Base-by-base conservation (phyloP, 2,888 invertebrate genomes). In the Therioaphis trifolii region DNA sequence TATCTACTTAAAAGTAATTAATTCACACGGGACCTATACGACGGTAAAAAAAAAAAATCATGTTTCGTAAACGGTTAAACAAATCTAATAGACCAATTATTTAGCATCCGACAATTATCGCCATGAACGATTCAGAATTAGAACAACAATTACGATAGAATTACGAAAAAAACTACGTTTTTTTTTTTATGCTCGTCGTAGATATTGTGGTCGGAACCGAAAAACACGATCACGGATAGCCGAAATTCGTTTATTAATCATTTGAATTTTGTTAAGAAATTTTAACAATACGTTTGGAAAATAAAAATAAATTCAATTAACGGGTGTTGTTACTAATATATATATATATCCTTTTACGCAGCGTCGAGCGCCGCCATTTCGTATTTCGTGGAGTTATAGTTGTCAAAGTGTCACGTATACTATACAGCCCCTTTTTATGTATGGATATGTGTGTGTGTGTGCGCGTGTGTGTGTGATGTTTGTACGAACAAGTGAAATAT, bases 1-100 rank as follows among this genome's bases (percentile, higher is more conserved):
- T 29, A 27, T 29, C 49, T 40, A 68, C 77, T 52, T 78, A 68
- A 68, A 66, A 77, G 52, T 52, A 66, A 77, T 72, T 72, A 72
- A 66, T 21, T 21, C 21, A 35, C 9, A 21, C 12, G 21, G 21
- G 12, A 21, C 11, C 7, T 58, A 21, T 58, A 24, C 21, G 21
- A 21, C 18, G 11, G 71, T 3, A 35, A 58, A 58, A 72, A 72
- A 52, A 55, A 58, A 72, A 72, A 52, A 55, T 52, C 12, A 72
- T 29, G 52, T 75, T 58, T 75, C 24, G 40, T 58, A 75, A 58
- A 75, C 11, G 18, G 58, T 75, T 43, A 75, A 74, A 75, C 58
- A 55, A 75, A 74, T 58, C 58, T 75, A 58, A 35, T 35, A 35
- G 35, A 7, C 35, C 35, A 35, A 35, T 35, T 35, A 24, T n/a